Base-by-base conservation (phyloP, 2,113 vertebrate species). In the Dromas ardeola region DNA sequence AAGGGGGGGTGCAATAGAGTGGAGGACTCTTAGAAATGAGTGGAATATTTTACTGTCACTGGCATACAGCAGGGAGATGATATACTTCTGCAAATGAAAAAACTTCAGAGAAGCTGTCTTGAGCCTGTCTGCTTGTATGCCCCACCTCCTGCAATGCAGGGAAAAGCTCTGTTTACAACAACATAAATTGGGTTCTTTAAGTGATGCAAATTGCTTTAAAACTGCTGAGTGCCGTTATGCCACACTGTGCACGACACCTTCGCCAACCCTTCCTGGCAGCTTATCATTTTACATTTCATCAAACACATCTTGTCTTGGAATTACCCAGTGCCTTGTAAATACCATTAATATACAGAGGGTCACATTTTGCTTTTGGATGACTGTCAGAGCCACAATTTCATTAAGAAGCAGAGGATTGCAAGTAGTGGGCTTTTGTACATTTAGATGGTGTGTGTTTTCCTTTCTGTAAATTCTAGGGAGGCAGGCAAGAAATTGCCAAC, bases 311-410 rank as follows among this genome's bases (percentile, higher is more conserved):
- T 79, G 62, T 47, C 79, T 88, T 84, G 59, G 79, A 95, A 58
- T 94, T 95, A 93, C 86, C 88, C 84, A 93, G 45, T 71, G 79
- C 67, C 90, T 93, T 86, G 74, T 95, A 96, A 90, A 74, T 90
- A n/a, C 34, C 1, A 1, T 47, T 61, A 58, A 49, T 32, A 29
- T 4, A 30, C 23, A 43, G 43, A 42, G 32, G 45, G 71, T 38
- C 47, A 4, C 30, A 1, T 70, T 93, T 84, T 43, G 30, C 29
- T 49, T 56, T 53, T 73, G 52, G 25, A 4, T 45, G 43, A 27
- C 27, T 84, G n/a, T 18, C 26, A 52, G 62, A 47, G n/a, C 66
- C 50, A 61, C 20, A 16, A 13, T 47, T 38, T 73, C 38, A 50
- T 40, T 13, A 18, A 38, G 79, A 53, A 67, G 43, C 30, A 58